phyloP scores from a whole-genome alignment of 2,888 invertebrate species.

The Crepidodera aurea region DNA sequence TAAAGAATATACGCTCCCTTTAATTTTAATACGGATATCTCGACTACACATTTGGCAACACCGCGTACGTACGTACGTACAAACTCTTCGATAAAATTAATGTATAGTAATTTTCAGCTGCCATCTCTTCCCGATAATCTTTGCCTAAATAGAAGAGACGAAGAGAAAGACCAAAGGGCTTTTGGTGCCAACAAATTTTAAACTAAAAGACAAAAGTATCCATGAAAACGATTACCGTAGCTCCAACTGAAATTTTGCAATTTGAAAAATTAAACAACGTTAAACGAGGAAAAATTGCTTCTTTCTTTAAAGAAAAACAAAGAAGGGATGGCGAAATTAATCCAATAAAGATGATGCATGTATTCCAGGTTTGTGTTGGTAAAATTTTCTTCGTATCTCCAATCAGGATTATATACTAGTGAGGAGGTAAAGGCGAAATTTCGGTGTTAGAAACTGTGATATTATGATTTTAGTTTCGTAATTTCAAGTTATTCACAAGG shows the following conservation, averaged over 20 bases:
- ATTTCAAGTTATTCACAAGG: too few relatives aligned
- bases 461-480: too few relatives aligned
- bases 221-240: background rate
- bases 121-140: background rate
- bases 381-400: constrained; percentile 37
- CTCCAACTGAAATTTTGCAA: background rate
- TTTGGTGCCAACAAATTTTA: background rate
- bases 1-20: too few relatives aligned
- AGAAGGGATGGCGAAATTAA: constrained; percentile 11
- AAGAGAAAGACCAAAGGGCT: background rate
- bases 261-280: background rate
- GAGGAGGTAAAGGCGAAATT: background rate
- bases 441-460: too few relatives aligned
- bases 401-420: constrained; percentile 21
- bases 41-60: background rate
- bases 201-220: background rate
- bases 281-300: constrained; percentile 7
- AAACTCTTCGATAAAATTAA: background rate
- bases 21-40: too few relatives aligned
- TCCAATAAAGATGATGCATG: constrained; percentile 15
- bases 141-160: background rate
- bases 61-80: background rate
- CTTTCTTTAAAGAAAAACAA: constrained; percentile 16
- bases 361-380: constrained; percentile 33
- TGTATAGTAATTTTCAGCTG: constrained; percentile 1